Conservation (phyloP, 23 tunicate genomes). For the Clavelina lepadiformis region DNA sequence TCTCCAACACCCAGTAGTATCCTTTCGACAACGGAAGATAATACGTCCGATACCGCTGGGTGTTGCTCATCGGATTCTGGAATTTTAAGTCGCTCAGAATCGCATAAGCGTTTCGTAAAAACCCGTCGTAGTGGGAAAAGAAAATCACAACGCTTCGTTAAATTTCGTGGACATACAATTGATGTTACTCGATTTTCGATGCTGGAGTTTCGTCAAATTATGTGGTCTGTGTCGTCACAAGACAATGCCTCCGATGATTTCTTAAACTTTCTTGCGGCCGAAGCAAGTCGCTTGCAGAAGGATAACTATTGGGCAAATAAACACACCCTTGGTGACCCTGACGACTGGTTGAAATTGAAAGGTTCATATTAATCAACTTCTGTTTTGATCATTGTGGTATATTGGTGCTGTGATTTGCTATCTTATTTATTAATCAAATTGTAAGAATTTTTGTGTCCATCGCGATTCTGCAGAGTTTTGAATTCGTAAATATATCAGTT, state of each 20-base stretch:
- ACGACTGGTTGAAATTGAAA: slow-evolving; percentile 60
- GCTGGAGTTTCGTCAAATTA: slow-evolving; percentile 57
- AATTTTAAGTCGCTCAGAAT: background rate
- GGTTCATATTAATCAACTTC: slow-evolving; percentile 50
- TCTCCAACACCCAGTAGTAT: slow-evolving; percentile 14
- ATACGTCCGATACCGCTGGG: slow-evolving; percentile 11
- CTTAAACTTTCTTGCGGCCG: slow-evolving; percentile 45
- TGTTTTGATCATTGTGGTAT: too few relatives aligned
- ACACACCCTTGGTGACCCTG: slow-evolving; percentile 57
- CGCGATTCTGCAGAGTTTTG: too few relatives aligned
- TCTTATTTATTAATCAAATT: too few relatives aligned
- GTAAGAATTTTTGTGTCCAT: too few relatives aligned
- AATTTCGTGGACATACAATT: slow-evolving; percentile 52
- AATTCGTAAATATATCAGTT: too few relatives aligned
- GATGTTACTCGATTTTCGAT: slow-evolving; percentile 62
- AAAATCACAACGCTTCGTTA: slow-evolving; percentile 13
- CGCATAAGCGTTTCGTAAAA: background rate
- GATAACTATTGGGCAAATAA: slow-evolving; percentile 49
- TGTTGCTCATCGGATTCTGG: slow-evolving; percentile 47
- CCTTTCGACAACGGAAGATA: slow-evolving; percentile 2
- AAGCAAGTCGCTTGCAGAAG: slow-evolving; percentile 36
- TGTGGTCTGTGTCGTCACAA: slow-evolving; percentile 66
- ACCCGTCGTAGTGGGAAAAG: background rate
- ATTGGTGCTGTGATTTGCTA: too few relatives aligned
- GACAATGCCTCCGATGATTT: slow-evolving; percentile 47